Evolutionary conservation across 2,888 invertebrate species (phyloP).

Genomic region (Nemoura dubitans): DNA sequence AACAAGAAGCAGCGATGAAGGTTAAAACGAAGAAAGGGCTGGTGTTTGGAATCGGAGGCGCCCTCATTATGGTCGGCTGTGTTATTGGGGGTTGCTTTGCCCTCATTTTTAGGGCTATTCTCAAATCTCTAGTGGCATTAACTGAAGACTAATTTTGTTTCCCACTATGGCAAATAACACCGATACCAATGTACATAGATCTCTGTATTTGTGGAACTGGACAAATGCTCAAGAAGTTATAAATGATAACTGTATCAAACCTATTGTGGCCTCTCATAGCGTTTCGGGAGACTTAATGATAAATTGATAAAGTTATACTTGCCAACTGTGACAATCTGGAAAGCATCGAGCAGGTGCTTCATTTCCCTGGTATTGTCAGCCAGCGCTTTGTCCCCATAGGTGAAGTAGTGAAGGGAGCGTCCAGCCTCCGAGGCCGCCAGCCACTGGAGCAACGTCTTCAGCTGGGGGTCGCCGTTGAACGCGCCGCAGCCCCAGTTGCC

Average conservation of each 20-base stretch:
- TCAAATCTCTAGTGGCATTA: slow-evolving; percentile 62
- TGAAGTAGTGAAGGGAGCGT: slow-evolving; percentile 83
- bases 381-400: slow-evolving; percentile 76
- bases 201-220: slow-evolving; percentile 59
- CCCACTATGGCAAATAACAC: slow-evolving; percentile 61
- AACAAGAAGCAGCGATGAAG: slow-evolving; percentile 19
- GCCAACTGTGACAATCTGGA: slow-evolving; percentile 52
- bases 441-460: slow-evolving; percentile 81
- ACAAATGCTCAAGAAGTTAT: slow-evolving; percentile 56
- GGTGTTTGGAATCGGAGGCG: slow-evolving; percentile 46
- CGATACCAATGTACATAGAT: slow-evolving; percentile 58
- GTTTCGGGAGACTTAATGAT: no score
- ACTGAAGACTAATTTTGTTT: slow-evolving; percentile 71
- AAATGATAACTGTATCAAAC: slow-evolving; percentile 47
- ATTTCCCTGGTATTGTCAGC: slow-evolving; percentile 72
- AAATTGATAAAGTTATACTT: no score
- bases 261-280: no score
- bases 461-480: slow-evolving; percentile 76
- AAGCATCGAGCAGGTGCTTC: slow-evolving; percentile 62
- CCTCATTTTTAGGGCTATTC: slow-evolving; percentile 42
- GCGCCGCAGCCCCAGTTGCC: slow-evolving; percentile 90
- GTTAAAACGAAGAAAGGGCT: slow-evolving; percentile 45
- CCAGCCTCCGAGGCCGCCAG: slow-evolving; percentile 71
- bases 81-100: slow-evolving; percentile 46
- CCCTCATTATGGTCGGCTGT: slow-evolving; percentile 44